These are phyloP conservation scores for Toxotes chatareus DNA, from an alignment of 2,113 vertebrate genomes.

Conservation along the genomic window DNA sequence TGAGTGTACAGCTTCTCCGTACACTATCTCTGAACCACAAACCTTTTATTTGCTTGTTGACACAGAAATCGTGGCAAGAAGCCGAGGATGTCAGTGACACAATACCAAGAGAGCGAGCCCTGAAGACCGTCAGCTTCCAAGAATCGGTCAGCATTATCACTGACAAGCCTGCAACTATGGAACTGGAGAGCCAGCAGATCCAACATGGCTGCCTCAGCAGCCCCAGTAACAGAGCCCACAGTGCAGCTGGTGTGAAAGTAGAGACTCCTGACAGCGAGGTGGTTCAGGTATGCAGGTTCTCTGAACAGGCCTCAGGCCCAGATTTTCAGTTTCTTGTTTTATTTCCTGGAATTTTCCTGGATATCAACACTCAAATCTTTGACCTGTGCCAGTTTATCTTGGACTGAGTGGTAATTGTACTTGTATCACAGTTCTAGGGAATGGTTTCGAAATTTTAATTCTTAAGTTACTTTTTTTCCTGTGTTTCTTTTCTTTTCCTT, in stretches of 20 bases:
- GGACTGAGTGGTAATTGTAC: background rate
- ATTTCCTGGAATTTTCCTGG: background rate
- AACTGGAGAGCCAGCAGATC: conserved; percentile 87
- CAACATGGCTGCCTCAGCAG: conserved; percentile 81
- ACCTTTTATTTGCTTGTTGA: conserved; percentile 40
- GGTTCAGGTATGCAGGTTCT: conserved; percentile 75
- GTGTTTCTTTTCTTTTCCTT: background rate
- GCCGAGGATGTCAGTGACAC: conserved; percentile 90
- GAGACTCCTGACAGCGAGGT: conserved; percentile 91
- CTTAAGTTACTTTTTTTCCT: background rate
- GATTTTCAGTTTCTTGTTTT: background rate
- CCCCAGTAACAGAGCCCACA: conserved; percentile 81
- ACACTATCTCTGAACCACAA: conserved; percentile 5
- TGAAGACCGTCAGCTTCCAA: conserved; percentile 88
- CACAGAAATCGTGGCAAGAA: conserved; percentile 88
- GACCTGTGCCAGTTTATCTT: background rate
- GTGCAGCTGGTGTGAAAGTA: conserved; percentile 84
- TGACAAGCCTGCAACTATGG: conserved; percentile 88
- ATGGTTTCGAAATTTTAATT: background rate
- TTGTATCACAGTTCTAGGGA: background rate
- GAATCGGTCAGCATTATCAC: conserved; percentile 86
- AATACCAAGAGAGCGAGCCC: conserved; percentile 83
- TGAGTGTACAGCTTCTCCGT: background rate
- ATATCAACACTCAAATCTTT: background rate
- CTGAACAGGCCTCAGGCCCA: background rate